A percentile compares a stretch with the other conserved stretches of the same genome.
These are phyloP conservation scores for Cistogaster globosa DNA, from an alignment of 2,888 invertebrate genomes.

Conservation along the genomic window DNA sequence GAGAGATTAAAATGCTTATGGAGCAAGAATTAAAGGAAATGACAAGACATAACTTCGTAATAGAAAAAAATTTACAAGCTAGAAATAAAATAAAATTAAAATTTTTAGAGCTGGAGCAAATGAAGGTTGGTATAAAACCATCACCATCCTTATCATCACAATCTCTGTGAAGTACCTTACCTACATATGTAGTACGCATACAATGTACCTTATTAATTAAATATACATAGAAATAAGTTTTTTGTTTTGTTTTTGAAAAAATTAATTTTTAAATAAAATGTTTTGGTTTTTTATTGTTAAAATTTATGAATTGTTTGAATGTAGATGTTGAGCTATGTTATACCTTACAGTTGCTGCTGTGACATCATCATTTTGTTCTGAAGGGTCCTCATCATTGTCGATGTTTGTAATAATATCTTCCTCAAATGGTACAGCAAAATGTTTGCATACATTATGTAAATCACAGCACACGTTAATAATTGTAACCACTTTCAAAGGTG, in stretches of 20 bases:
- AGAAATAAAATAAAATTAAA: background rate
- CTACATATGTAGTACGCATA: background rate
- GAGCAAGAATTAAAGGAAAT: conserved; percentile 5
- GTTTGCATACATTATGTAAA: conserved; percentile 11
- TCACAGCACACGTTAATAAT: conserved; percentile 21
- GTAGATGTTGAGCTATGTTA: background rate
- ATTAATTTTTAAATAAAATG: too few relatives aligned
- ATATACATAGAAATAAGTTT: background rate
- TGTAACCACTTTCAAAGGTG: conserved; percentile 9
- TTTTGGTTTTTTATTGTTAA: background rate
- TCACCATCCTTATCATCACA: background rate
- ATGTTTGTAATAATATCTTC: background rate
- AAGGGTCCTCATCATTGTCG: background rate
- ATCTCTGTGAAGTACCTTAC: background rate
- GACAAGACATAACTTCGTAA: conserved; percentile 4
- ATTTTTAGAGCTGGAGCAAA: conserved; percentile 5
- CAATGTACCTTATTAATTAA: conserved; percentile 9
- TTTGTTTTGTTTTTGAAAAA: background rate
- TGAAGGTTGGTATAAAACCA: background rate
- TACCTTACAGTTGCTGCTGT: background rate
- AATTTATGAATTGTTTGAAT: conserved; percentile 9
- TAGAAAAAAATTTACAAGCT: conserved; percentile 5
- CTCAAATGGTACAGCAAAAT: conserved; percentile 2
- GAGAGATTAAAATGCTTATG: background rate
- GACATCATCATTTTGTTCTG: background rate